Evolutionary conservation across 2,113 vertebrate species (phyloP), one percentile per base, ranked within the genome.

Genomic region (Machaerirhynchus nigripectus): DNA sequence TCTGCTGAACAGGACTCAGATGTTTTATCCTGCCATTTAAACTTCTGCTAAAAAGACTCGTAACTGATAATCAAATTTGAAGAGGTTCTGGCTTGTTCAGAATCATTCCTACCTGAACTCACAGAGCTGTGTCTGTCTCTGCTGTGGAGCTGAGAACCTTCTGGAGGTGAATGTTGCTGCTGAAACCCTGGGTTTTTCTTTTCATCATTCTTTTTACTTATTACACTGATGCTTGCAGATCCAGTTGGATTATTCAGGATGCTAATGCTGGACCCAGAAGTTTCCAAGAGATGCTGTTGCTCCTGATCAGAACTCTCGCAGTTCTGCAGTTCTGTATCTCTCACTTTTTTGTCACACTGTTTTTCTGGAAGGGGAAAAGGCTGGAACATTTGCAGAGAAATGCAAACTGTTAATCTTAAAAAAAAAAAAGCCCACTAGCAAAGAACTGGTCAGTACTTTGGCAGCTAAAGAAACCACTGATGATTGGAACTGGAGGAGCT

Each of bases 231-330:
- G 40, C 35, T 37, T 6, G 69, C 28, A 15, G 88, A 24, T 6
- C 77, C 83, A 44, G 63, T 4, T 2, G 94, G 50, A 57, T 96
- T 96, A 84, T 96, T 96, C 63, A 97, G 83, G 64, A 96, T 95
- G 73, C 95, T 93, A 44, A 95, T 97, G 91, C 95, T 97, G 4
- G 97, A 93, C 1, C 53, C 93, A 3, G 96, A 68, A 44, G 53
- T 93, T 80, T 91, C 90, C 76, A 98, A 88, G 57, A 95, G 96
- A 55, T 79, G 97, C 77, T 97, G 92, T 39, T 98, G 90, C 57
- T 91, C 96, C 44, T 6, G 89, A 56, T 16, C 40, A 59, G 73
- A 90, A 7, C 40, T 64, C 15, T 24, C 47, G 47, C 78, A 61
- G 49, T 71, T 83, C 49, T 91, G 93, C 1, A 8, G 33, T 39